Evolutionary conservation across 2,113 vertebrate genomes (phyloP).

Genomic region (Zapus hudsonius): DNA sequence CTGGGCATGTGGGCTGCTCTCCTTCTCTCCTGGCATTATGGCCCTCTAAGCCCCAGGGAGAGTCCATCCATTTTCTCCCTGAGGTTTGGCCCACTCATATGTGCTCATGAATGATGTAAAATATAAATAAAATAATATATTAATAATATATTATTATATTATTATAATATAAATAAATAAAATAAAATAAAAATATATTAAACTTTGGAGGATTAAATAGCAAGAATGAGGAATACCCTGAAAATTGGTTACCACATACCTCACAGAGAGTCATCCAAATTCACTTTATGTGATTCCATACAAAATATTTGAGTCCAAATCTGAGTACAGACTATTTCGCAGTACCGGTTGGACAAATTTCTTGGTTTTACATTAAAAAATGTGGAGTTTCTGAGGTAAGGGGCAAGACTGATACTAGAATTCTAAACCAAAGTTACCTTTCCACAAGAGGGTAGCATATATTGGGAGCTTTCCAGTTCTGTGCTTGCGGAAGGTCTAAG

Average conservation of each 20-base stretch:
- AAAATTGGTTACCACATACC: too few species aligned
- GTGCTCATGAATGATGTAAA: neutral
- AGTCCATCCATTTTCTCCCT: neutral
- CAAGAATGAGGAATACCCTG: fast-evolving
- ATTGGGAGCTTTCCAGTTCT: neutral
- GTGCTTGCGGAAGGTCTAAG: neutral
- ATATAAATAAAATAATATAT: too few species aligned
- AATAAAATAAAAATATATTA: too few species aligned
- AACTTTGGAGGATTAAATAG: neutral
- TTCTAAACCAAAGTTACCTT: neutral
- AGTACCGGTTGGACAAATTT: too few species aligned
- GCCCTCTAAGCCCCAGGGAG: too few species aligned
- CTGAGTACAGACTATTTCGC: neutral
- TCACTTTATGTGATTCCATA: fast-evolving
- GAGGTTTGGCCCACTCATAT: neutral
- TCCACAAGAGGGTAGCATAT: neutral
- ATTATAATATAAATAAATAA: too few species aligned
- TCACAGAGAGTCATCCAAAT: neutral
- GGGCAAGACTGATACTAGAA: neutral
- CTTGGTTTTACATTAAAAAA: neutral
- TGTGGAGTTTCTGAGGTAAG: neutral
- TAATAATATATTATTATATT: too few species aligned
- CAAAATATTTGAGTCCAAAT: fast-evolving
- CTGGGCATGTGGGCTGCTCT: too few species aligned
- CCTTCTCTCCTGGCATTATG: neutral